Percentiles rank a stretch among this genome's conserved stretches.
These are phyloP conservation scores for Argyra leucocephala DNA, from an alignment of 2,888 invertebrate species.

Conservation along the genomic window DNA sequence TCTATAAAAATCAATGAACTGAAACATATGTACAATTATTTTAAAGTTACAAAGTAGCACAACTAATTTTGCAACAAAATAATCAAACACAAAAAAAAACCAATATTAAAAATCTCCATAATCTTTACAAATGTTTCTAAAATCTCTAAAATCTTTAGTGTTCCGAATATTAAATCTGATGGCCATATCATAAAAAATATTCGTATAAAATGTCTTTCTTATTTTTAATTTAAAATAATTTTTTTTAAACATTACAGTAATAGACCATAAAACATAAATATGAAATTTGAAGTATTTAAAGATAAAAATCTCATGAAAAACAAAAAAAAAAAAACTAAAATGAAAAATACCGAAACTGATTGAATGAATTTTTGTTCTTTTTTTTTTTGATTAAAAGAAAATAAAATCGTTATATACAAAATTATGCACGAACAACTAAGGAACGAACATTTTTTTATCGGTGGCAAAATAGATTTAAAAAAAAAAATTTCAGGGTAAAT, in stretches of 20 bases:
- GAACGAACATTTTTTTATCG: not conserved
- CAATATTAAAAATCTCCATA: not conserved
- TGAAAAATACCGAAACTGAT: too few relatives aligned
- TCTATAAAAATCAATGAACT: too few relatives aligned
- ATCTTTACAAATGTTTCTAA: not conserved
- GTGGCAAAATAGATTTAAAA: not conserved
- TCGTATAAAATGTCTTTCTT: too few relatives aligned
- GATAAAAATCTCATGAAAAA: not conserved
- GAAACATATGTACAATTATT: not conserved
- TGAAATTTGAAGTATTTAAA: not conserved
- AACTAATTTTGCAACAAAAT: not conserved
- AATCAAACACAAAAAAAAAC: not conserved
- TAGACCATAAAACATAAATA: not conserved
- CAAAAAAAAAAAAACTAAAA: too few relatives aligned
- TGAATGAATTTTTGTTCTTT: not conserved
- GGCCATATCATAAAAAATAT: too few relatives aligned
- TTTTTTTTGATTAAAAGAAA: not conserved
- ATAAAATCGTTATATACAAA: not conserved
- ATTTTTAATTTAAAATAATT: too few relatives aligned
- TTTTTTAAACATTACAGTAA: not conserved
- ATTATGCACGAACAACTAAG: not conserved
- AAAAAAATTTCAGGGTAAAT: not conserved
- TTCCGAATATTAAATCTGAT: too few relatives aligned
- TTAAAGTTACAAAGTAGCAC: not conserved
- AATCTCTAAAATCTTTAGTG: not conserved